These are phyloP conservation scores for Mellilla xanthometata DNA, from an alignment of 2,888 invertebrate genomes.

Conservation along the genomic window DNA sequence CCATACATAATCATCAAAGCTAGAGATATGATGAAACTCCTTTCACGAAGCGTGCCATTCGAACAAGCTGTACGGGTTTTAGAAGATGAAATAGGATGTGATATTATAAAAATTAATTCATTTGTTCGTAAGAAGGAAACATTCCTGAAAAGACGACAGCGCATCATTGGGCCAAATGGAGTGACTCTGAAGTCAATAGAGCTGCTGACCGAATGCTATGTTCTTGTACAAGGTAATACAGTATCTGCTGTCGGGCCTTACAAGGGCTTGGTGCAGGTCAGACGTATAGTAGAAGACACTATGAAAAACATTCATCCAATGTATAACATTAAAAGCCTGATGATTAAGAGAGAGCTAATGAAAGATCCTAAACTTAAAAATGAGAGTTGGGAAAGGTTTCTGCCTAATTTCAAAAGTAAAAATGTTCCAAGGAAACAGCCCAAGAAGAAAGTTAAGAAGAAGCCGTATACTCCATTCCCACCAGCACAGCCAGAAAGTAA, in stretches of 20 bases:
- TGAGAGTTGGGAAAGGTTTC: constrained; percentile 98
- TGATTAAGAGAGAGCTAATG: constrained; percentile 97
- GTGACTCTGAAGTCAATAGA: constrained; percentile 98
- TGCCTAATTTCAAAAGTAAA: constrained; percentile 96
- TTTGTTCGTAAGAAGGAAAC: constrained; percentile 95
- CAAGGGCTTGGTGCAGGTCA: constrained; percentile 92
- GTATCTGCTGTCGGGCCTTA: constrained; percentile 98
- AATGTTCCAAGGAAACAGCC: constrained; percentile 95
- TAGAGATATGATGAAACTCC: constrained; percentile 96
- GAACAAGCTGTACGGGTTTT: constrained; percentile 95
- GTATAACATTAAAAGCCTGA: constrained; percentile 97
- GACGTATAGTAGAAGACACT: constrained; percentile 96
- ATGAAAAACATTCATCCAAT: constrained; percentile 99
- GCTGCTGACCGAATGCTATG: constrained; percentile 96
- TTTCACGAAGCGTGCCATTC: constrained; percentile 97
- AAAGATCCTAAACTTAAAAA: constrained; percentile 95
- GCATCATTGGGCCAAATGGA: constrained; percentile 98
- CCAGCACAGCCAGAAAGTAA: constrained; percentile 97
- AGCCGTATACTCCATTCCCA: constrained; percentile 98
- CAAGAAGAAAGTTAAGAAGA: constrained; percentile 93
- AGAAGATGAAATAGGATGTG: constrained; percentile 95
- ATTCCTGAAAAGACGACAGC: constrained; percentile 96
- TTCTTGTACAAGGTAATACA: constrained; percentile 98
- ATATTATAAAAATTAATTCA: constrained; percentile 97
- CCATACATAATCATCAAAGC: constrained; percentile 98